Conservation (phyloP, 1,140 invertebrate genomes). For the Coboldia fuscipes region DNA sequence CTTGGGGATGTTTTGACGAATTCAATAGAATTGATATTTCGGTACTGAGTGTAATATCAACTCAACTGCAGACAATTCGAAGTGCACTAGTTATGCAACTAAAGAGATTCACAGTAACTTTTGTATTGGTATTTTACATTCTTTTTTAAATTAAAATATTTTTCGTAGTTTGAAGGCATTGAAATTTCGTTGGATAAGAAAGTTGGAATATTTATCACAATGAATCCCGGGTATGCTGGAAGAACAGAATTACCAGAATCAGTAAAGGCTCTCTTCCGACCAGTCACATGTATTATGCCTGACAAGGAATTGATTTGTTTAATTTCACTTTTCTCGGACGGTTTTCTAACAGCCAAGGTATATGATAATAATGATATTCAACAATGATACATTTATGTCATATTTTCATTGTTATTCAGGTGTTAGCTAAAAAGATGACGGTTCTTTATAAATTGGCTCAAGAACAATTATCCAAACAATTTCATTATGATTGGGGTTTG, state of each 20-base stretch:
- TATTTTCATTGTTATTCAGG: conserved; percentile 16
- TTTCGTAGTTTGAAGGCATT: conserved; percentile 55
- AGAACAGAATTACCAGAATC: conserved; percentile 77
- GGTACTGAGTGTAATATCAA: conserved; percentile 77
- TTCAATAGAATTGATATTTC: conserved; percentile 82
- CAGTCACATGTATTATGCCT: conserved; percentile 73
- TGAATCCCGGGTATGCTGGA: conserved; percentile 83
- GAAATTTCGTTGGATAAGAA: conserved; percentile 62
- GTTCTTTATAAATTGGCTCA: conserved; percentile 64
- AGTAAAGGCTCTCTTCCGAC: conserved; percentile 73
- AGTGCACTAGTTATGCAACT: conserved; percentile 55
- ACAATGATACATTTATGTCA: not conserved
- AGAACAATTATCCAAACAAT: conserved; percentile 77
- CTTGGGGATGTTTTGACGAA: conserved; percentile 81
- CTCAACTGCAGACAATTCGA: conserved; percentile 70
- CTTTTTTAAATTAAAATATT: not conserved
- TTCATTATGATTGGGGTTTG: conserved; percentile 86
- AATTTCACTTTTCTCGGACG: conserved; percentile 80
- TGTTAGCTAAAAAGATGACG: conserved; percentile 82
- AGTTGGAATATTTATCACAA: conserved; percentile 81
- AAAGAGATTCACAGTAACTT: conserved; percentile 28
- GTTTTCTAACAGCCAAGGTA: conserved; percentile 65
- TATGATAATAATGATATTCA: too few relatives aligned
- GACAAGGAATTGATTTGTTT: conserved; percentile 78
- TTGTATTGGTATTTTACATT: not conserved